These are phyloP conservation scores for Halocynthia aurantium DNA, from an alignment of 23 tunicate species.

Conservation along the genomic window DNA sequence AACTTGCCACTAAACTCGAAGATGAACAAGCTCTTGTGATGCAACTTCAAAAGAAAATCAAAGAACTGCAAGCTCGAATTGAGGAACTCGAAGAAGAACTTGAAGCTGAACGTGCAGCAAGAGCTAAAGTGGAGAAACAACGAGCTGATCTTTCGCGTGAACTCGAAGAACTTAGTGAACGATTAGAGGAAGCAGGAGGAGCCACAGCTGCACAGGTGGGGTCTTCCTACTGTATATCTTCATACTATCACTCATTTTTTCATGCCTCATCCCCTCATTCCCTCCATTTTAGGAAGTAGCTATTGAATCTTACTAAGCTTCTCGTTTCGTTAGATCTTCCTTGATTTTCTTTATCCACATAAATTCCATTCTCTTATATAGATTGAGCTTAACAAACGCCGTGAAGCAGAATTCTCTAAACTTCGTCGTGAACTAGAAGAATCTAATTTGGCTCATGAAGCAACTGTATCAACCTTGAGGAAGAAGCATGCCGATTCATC, in stretches of 20 bases:
- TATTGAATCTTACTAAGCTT: not conserved
- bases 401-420: slow-evolving; percentile 41
- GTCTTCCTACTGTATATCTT: no score
- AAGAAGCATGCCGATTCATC: slow-evolving; percentile 40
- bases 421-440: slow-evolving; percentile 34
- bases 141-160: slow-evolving; percentile 40
- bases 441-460: slow-evolving; percentile 37
- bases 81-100: slow-evolving; percentile 56
- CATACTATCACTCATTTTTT: no score
- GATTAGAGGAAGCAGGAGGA: slow-evolving; percentile 56
- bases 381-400: slow-evolving; percentile 37
- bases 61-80: slow-evolving; percentile 84
- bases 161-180: slow-evolving; percentile 44
- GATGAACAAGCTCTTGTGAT: slow-evolving; percentile 92
- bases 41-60: slow-evolving; percentile 92
- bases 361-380: no score
- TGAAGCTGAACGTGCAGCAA: slow-evolving; percentile 36
- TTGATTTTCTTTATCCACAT: no score
- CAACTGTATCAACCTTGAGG: slow-evolving; percentile 31
- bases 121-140: slow-evolving; percentile 38
- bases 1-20: slow-evolving; percentile 86
- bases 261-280: no score
- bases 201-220: slow-evolving; percentile 43
- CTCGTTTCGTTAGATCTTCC: no score
- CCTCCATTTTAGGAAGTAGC: no score